These are phyloP conservation scores for Meloidogyne exigua DNA, from an alignment of 1,140 invertebrate genomes.

Conservation along the genomic window DNA sequence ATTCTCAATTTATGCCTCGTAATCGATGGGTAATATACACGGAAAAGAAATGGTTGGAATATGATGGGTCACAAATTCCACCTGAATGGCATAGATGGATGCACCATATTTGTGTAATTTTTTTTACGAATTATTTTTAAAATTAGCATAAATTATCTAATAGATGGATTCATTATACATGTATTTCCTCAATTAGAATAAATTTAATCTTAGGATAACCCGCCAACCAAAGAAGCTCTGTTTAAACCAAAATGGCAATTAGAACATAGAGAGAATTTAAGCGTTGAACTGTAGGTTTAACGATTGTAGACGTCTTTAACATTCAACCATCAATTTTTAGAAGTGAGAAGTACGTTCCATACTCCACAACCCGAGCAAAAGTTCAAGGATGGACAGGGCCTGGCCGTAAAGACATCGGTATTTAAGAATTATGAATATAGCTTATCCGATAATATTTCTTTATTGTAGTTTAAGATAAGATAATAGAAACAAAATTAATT, in stretches of 20 bases:
- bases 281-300: conserved; percentile 24
- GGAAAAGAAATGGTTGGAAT: conserved; percentile 76
- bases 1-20: conserved; percentile 66
- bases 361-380: conserved; percentile 62
- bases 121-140: neutral
- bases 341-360: conserved; percentile 59
- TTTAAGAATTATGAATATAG: neutral
- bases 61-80: conserved; percentile 89
- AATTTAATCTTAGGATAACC: conserved; percentile 26
- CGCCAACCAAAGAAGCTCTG: conserved; percentile 51
- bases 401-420: neutral
- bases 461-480: neutral
- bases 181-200: too few relatives aligned
- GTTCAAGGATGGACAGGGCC: conserved; percentile 50
- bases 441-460: neutral
- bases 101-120: conserved; percentile 55
- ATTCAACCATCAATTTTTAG: conserved; percentile 37
- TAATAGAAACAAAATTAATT: too few relatives aligned
- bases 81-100: conserved; percentile 77
- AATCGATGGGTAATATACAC: conserved; percentile 91
- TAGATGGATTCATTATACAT: too few relatives aligned
- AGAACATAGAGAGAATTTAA: conserved; percentile 54
- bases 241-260: conserved; percentile 49
- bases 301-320: neutral
- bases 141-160: too few relatives aligned